Base-by-base conservation (phyloP, 1,140 invertebrate genomes). In the Probaryconus sp. region DNA sequence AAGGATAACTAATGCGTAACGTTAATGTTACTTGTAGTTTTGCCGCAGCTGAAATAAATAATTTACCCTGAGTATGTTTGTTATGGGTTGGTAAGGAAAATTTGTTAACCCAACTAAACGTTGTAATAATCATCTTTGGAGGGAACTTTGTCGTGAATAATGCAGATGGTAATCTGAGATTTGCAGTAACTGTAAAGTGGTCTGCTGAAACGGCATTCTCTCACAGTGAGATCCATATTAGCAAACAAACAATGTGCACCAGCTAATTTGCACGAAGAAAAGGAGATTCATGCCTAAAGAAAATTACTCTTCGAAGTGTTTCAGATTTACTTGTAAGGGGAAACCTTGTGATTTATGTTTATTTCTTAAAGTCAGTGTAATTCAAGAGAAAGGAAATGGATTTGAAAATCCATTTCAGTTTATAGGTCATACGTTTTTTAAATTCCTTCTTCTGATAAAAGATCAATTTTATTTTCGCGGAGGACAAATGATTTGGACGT, bases 51-150 rank as follows among this genome's bases (percentile, higher is more conserved):
- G 31, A 61, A 61, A 61, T 61, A 61, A 61, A 61, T 61, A 30
- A 48, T 60, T 60, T 38, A 45, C 2, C n/a, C 6, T 2, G 10
- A 10, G 21, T 13, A 9, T 6, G 10, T 43, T 45, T 30, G 21
- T n/a, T n/a, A 17, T n/a, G 2, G 31, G 33, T 40, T 61, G 20
- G 14, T 20, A 31, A 50, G 37, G 58, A 17, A 50, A 63, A 50
- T 50, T 42, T 50, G 58, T 63, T 50, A 63, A 50, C 58, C 37
- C 35, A 50, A 50, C 45, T 50, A 50, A 63, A 42, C 45, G 14
- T 60, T 60, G 31, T 50, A 42, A 50, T 63, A 63, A 63, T 63
- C 42, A 45, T 63, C 35, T 28, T 50, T 33, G 17, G 26, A 11
- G 16, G 40, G 40, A 43, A 64, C 38, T 40, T 51, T 31, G 35